Evolutionary conservation across 2,888 invertebrate genomes (phyloP).

Genomic region (Endomychus coccineus): DNA sequence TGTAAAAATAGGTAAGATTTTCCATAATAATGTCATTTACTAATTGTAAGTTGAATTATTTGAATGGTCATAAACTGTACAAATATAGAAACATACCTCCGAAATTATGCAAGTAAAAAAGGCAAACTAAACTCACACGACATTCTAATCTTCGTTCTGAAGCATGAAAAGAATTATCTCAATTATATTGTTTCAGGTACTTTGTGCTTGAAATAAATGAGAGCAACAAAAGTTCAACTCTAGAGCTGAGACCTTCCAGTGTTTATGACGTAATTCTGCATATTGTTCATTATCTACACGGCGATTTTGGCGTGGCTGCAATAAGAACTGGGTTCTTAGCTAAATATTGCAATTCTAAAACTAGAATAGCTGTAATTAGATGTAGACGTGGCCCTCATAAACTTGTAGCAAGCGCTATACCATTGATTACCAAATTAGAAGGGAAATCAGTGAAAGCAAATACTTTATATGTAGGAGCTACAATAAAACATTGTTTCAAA

Average conservation of each 20-base stretch:
- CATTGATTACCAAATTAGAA: conserved; percentile 61
- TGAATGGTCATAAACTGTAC: too few relatives aligned
- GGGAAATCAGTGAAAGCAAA: conserved; percentile 53
- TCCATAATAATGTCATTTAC: conserved; percentile 4
- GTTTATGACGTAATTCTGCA: conserved; percentile 52
- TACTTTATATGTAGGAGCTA: conserved; percentile 69
- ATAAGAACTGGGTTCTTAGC: conserved; percentile 64
- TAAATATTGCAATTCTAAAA: conserved; percentile 72
- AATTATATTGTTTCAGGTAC: conserved; percentile 48
- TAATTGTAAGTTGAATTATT: conserved; percentile 6
- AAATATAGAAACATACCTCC: too few relatives aligned
- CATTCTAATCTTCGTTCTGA: too few relatives aligned
- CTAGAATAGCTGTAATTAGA: conserved; percentile 66
- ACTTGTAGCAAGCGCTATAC: conserved; percentile 60
- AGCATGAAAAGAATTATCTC: too few relatives aligned
- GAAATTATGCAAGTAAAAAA: too few relatives aligned
- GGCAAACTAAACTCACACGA: too few relatives aligned
- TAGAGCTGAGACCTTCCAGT: conserved; percentile 48
- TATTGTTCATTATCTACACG: conserved; percentile 63
- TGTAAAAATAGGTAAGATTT: conserved; percentile 35
- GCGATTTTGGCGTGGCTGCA: conserved; percentile 68
- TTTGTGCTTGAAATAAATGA: conserved; percentile 58
- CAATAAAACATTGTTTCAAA: conserved; percentile 70
- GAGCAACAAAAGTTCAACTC: conserved; percentile 44
- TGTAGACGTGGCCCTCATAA: conserved; percentile 68